Evolutionary conservation across 2,888 invertebrate species (phyloP), one percentile per base, ranked within the genome.

Genomic region (Lathronympha strigana): DNA sequence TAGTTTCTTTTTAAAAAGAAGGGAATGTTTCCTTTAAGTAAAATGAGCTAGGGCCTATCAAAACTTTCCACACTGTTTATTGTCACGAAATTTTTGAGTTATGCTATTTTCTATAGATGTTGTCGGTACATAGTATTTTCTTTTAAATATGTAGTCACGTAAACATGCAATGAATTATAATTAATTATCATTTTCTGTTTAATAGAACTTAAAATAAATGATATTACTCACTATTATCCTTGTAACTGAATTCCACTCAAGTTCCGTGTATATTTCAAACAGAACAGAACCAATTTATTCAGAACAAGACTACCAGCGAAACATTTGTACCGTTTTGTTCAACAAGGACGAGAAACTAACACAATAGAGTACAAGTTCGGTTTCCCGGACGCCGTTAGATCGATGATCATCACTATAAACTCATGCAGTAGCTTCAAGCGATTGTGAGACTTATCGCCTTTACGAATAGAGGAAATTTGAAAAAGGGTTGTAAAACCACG

Each of bases 301-400:
- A 25, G 33, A 64, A 53, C 64, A 58, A 58, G 40, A 51, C 50
- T 11, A 28, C 1, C 51, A 45, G 43, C 19, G 33, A 58, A 57
- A 60, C 64, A 60, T 58, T 64, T 57, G 58, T 64, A 64, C 55
- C 55, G 38, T 40, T 62, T 62, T 51, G 50, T 40, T n/a, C 17
- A 50, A 57, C 63, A 57, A 40, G 63, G 50, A 43, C 50, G 57
- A 58, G 31, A 58, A 64, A 64, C 58, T 60, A 64, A 47, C 17
- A 66, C 61, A 66, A 61, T 66, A 66, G 53, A 54, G 15, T 47
- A 19, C n/a, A 66, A 15, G 21, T 38, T 53, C 36, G 49, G 66
- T 66, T 66, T 47, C 61, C 45, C 13, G 11, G 54, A 28, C 21
- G 17, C 36, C 17, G 54, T 66, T 66, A 61, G 38, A 66, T 66